These are phyloP conservation scores for Triplophysa tibetana DNA, from an alignment of 2,113 vertebrate species.

Conservation along the genomic window DNA sequence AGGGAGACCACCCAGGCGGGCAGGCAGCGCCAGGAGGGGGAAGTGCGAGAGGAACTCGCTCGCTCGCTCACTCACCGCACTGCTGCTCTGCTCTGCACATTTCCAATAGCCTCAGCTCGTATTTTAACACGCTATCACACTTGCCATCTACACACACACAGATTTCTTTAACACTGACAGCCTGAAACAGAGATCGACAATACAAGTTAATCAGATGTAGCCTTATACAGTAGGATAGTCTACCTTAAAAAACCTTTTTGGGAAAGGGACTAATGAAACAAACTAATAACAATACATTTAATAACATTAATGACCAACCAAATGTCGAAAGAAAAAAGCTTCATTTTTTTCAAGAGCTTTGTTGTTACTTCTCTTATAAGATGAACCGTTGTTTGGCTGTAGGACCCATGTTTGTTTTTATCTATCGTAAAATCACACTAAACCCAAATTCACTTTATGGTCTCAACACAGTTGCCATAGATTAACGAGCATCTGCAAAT, in stretches of 20 bases:
- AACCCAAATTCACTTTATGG: too few species aligned
- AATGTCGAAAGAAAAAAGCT: not conserved
- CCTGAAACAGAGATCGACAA: constrained; percentile 8
- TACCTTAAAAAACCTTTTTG: not conserved
- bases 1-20: constrained; percentile 78
- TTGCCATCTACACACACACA: constrained; percentile 63
- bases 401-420: too few species aligned
- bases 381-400: too few species aligned
- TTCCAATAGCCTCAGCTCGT: constrained; percentile 66
- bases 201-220: constrained; percentile 7
- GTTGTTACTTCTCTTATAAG: too few species aligned
- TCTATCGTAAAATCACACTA: too few species aligned
- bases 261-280: not conserved
- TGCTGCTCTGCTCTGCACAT: constrained; percentile 64
- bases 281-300: not conserved
- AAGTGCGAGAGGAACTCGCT: constrained; percentile 73
- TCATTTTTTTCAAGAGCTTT: too few species aligned
- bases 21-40: constrained; percentile 63
- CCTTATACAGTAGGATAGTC: too few species aligned
- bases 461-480: too few species aligned
- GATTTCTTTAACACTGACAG: constrained; percentile 14
- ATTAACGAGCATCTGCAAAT: too few species aligned
- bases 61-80: constrained; percentile 73
- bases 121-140: constrained; percentile 61
- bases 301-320: not conserved